Evolutionary conservation across 2,888 invertebrate genomes (phyloP).

Genomic region (Ophion obscuratus): DNA sequence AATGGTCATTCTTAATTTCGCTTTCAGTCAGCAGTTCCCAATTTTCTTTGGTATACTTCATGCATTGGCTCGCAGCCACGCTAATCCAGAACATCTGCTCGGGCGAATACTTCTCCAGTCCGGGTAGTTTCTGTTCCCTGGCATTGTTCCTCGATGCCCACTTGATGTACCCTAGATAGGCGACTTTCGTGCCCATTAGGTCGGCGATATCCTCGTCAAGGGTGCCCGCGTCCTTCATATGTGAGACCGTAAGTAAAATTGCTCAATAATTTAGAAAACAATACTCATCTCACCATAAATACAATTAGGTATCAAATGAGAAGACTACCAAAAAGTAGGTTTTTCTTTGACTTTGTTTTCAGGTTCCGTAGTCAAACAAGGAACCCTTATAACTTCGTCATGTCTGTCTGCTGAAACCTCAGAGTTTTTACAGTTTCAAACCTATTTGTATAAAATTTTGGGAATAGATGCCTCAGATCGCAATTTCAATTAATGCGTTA

Average conservation of each 20-base stretch:
- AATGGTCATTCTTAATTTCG: constrained; percentile 92
- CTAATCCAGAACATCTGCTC: not conserved
- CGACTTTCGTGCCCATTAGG: not conserved
- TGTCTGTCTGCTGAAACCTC: too few species aligned
- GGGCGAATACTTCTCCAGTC: not conserved
- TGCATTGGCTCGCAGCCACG: not conserved
- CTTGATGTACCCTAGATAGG: not conserved
- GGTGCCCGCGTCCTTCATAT: not conserved
- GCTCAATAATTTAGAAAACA: not conserved
- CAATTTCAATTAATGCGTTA: too few species aligned
- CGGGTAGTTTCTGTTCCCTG: not conserved
- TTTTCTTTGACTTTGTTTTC: too few species aligned
- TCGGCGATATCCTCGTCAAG: not conserved
- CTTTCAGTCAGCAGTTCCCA: constrained; percentile 79
- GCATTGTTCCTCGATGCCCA: not conserved
- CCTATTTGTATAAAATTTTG: too few species aligned
- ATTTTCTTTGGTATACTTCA: not conserved
- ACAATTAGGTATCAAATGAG: too few species aligned
- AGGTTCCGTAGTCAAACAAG: too few species aligned
- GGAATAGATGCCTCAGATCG: too few species aligned
- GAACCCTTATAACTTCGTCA: too few species aligned
- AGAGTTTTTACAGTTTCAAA: too few species aligned
- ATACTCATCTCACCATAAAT: too few species aligned
- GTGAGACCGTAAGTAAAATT: not conserved
- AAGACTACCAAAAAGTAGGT: too few species aligned